These are phyloP conservation scores for Fukomys damarensis DNA, from an alignment of 2,113 vertebrate genomes.

Conservation along the genomic window DNA sequence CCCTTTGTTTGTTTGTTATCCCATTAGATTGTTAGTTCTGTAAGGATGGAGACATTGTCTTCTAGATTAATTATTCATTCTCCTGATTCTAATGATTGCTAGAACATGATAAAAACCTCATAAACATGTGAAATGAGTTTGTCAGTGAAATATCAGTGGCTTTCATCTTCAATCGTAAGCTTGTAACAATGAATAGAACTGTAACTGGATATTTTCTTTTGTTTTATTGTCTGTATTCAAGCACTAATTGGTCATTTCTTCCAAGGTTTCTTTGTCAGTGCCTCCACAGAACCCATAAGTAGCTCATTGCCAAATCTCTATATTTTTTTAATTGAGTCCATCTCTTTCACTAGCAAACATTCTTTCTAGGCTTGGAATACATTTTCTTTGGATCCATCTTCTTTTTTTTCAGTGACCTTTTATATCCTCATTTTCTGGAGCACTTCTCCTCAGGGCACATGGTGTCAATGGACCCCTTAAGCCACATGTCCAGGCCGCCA, in stretches of 20 bases:
- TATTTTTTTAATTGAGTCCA: background rate
- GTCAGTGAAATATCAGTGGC: background rate
- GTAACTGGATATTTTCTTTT: background rate
- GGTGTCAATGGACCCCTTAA: accelerated
- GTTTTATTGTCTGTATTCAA: background rate
- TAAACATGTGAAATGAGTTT: background rate
- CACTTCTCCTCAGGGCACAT: background rate
- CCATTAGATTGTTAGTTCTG: background rate
- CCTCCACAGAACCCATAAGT: background rate
- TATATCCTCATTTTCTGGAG: background rate
- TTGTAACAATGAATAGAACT: background rate
- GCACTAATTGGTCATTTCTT: background rate
- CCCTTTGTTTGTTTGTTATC: background rate
- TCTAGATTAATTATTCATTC: background rate
- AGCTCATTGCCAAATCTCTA: background rate
- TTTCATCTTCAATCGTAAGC: background rate
- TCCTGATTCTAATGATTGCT: background rate
- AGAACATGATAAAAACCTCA: background rate
- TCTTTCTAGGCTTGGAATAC: background rate
- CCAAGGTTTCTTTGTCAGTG: background rate
- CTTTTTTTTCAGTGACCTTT: background rate
- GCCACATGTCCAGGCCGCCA: background rate
- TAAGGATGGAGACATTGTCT: background rate
- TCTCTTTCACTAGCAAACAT: background rate
- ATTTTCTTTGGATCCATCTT: background rate